A percentile compares a stretch with the other conserved stretches of the same genome.
Conservation (phyloP, 2,113 vertebrate species). For the Choloepus hoffmanni region DNA sequence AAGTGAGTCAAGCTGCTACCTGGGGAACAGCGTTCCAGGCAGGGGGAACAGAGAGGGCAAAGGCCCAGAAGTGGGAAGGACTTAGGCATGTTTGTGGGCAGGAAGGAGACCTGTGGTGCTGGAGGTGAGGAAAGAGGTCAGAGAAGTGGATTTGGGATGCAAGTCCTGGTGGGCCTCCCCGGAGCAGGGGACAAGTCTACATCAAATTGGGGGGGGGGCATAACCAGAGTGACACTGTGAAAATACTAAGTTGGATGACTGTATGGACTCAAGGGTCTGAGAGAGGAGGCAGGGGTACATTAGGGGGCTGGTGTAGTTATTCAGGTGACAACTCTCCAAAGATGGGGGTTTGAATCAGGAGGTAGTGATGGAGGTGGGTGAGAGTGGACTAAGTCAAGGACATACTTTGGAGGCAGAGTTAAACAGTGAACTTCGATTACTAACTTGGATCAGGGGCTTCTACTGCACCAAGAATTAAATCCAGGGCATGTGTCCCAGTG, state of each 20-base stretch:
- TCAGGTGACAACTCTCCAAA: background rate
- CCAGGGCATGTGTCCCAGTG: background rate
- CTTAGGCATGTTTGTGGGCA: too few relatives aligned
- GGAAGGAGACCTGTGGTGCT: background rate
- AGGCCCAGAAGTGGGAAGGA: background rate
- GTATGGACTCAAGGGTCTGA: background rate
- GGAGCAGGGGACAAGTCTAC: too few relatives aligned
- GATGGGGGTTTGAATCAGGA: background rate
- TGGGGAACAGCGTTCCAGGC: background rate
- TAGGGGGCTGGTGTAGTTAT: background rate
- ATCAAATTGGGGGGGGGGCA: too few relatives aligned
- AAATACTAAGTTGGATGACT: background rate
- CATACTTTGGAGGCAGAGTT: background rate
- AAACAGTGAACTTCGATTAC: background rate
- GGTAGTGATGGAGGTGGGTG: background rate
- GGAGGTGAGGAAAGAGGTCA: background rate
- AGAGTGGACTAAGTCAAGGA: background rate
- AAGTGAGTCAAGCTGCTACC: background rate
- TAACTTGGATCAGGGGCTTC: background rate
- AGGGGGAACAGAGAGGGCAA: background rate
- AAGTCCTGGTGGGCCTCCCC: background rate
- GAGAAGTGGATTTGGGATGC: background rate
- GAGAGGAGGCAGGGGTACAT: accelerated
- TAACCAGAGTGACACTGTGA: background rate
- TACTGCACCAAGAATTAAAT: background rate